These are phyloP conservation scores for Coptodon bakossiorum DNA, from an alignment of 2,113 vertebrate genomes.

Conservation along the genomic window DNA sequence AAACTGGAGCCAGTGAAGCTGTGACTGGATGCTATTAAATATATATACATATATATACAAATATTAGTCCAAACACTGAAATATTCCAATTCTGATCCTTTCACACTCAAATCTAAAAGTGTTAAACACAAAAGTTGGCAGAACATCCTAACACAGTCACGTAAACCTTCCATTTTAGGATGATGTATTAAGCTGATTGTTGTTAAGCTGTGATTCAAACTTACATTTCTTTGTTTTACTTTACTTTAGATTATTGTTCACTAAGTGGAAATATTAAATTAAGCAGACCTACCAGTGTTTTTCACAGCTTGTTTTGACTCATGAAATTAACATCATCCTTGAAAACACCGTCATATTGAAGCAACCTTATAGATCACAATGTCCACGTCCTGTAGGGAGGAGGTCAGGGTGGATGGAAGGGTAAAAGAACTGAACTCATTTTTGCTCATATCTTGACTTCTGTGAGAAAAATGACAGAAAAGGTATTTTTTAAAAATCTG, in stretches of 20 bases:
- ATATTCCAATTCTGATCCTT: background rate
- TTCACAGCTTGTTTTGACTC: background rate
- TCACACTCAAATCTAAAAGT: background rate
- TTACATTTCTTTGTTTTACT: background rate
- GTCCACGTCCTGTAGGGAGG: background rate
- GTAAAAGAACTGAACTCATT: background rate
- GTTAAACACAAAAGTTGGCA: background rate
- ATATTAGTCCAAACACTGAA: background rate
- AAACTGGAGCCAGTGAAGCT: background rate
- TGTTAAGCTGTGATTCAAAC: background rate
- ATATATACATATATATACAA: fast-evolving
- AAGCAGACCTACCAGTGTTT: background rate
- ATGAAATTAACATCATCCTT: background rate
- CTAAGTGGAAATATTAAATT: background rate
- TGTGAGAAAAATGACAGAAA: background rate
- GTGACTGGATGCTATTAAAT: background rate
- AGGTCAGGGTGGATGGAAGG: background rate
- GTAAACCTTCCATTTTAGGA: background rate
- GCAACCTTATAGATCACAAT: background rate
- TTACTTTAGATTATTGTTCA: background rate
- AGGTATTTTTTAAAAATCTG: fast-evolving
- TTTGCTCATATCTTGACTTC: background rate
- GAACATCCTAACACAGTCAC: background rate
- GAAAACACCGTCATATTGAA: background rate
- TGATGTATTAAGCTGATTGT: background rate